Conservation (phyloP, 2,797 vertebrate species). For the Mormyrops attenuatus region DNA sequence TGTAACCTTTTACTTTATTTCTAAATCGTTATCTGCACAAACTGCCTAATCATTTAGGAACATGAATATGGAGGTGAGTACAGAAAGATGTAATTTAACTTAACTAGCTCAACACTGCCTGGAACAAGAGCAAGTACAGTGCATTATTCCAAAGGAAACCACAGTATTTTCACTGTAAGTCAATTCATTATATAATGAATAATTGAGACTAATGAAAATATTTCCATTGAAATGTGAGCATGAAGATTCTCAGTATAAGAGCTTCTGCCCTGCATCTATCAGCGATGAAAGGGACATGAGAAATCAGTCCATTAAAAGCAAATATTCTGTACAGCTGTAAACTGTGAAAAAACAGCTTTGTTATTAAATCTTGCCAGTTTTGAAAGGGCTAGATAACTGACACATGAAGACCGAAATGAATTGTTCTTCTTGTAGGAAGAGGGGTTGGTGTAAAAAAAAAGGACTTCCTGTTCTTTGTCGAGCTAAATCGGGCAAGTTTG, state of each 20-base stretch:
- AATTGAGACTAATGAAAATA: not conserved
- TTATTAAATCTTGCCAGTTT: not conserved
- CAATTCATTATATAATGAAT: not conserved
- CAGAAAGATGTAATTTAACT: not conserved
- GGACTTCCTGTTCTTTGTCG: conserved; percentile 14
- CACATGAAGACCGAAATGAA: conserved; percentile 10
- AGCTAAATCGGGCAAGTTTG: conserved; percentile 5
- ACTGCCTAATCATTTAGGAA: not conserved
- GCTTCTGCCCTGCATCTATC: not conserved
- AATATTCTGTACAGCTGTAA: not conserved
- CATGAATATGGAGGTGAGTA: not conserved
- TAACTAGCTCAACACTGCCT: not conserved
- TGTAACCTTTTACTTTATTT: not conserved
- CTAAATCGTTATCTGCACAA: not conserved
- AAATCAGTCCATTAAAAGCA: not conserved
- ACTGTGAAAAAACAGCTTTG: not conserved
- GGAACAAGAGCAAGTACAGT: not conserved
- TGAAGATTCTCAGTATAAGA: not conserved
- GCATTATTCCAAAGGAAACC: not conserved
- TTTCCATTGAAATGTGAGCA: not conserved
- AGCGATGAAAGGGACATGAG: not conserved
- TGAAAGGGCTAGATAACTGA: not conserved
- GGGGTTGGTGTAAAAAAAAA: not conserved
- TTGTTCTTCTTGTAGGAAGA: not conserved
- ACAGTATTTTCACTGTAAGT: not conserved